These are phyloP conservation scores for Thomomys bottae DNA, from an alignment of 2,113 vertebrate genomes.

Conservation along the genomic window DNA sequence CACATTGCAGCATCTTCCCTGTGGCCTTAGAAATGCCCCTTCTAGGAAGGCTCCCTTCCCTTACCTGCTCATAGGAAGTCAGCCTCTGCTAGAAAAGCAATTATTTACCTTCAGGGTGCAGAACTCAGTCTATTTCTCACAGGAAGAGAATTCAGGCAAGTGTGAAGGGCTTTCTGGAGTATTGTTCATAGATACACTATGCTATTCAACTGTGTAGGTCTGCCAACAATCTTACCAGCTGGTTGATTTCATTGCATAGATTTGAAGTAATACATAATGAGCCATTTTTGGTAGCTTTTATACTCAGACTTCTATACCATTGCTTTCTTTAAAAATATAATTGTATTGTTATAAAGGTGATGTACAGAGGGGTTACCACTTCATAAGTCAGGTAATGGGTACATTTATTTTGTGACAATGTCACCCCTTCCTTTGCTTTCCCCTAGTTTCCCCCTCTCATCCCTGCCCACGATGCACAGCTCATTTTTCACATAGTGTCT, in stretches of 20 bases:
- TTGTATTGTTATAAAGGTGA: no score
- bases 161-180: neutral
- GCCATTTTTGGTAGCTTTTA: neutral
- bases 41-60: neutral
- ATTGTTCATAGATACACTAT: neutral
- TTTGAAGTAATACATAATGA: constrained; percentile 4
- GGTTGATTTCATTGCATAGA: neutral
- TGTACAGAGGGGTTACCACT: no score
- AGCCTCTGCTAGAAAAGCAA: neutral
- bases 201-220: neutral
- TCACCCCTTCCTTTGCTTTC: no score
- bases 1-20: neutral
- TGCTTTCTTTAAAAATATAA: no score
- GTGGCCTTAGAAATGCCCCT: neutral
- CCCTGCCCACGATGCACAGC: no score
- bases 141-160: neutral
- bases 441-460: no score
- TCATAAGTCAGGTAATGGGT: no score
- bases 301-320: neutral
- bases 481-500: no score
- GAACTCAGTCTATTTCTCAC: neutral
- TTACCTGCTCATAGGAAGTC: neutral
- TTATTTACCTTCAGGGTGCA: neutral
- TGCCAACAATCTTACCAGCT: neutral
- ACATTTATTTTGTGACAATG: no score